phyloP scores from a whole-genome alignment of 2,113 vertebrate species.

The Dasyornis broadbenti region DNA sequence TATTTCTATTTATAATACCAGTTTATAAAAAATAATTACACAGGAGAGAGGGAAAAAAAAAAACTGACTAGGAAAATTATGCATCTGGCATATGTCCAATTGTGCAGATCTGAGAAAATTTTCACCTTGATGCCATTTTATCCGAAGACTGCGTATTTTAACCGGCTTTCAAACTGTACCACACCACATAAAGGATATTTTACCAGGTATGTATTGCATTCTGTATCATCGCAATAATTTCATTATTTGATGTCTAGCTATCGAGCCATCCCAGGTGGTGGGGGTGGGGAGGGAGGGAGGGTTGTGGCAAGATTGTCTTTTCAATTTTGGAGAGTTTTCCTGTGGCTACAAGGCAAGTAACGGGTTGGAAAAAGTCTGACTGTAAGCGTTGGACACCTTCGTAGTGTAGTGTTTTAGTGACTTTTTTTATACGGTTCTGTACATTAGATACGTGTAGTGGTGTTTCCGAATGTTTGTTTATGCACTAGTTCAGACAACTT shows the following conservation, averaged over 20 bases:
- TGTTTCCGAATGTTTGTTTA: conserved; percentile 86
- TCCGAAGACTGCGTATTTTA: conserved; percentile 82
- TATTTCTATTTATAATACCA: conserved; percentile 88
- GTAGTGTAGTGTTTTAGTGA: conserved; percentile 85
- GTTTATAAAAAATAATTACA: conserved; percentile 87
- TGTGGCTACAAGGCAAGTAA: conserved; percentile 90
- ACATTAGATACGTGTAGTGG: conserved; percentile 85
- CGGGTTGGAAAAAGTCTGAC: conserved; percentile 87
- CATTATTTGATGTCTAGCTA: conserved; percentile 82
- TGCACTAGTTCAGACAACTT: conserved; percentile 89
- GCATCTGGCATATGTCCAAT: conserved; percentile 71
- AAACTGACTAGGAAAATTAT: conserved; percentile 74
- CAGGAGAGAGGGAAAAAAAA: neutral
- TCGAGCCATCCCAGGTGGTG: conserved; percentile 78
- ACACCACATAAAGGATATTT: conserved; percentile 79
- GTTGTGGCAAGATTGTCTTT: conserved; percentile 81
- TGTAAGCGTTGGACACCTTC: conserved; percentile 81
- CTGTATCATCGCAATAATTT: conserved; percentile 80
- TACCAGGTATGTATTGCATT: conserved; percentile 84
- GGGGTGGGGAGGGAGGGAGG: conserved; percentile 56
- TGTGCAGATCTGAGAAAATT: conserved; percentile 75
- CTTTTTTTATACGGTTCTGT: conserved; percentile 88
- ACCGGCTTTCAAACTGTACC: conserved; percentile 79
- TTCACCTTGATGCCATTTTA: conserved; percentile 74
- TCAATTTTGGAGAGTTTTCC: conserved; percentile 81